These are phyloP conservation scores for Poecilobothrus nobilitatus DNA, from an alignment of 2,888 invertebrate species.

Conservation along the genomic window DNA sequence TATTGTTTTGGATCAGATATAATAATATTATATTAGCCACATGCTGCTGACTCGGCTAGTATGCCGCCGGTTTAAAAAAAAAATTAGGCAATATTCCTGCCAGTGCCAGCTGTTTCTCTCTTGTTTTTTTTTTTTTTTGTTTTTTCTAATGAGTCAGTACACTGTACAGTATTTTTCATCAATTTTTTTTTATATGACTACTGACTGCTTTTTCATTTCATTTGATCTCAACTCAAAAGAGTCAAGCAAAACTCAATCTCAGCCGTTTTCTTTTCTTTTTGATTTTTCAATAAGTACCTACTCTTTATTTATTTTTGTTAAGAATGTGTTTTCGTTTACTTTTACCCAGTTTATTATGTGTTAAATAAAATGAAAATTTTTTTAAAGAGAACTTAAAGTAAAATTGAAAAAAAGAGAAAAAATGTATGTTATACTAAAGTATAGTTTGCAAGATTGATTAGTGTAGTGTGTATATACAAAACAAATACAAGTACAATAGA, in stretches of 20 bases:
- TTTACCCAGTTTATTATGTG: neutral
- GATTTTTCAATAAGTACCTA: no score
- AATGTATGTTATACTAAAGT: no score
- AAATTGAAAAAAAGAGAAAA: no score
- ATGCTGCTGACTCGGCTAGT: constrained; percentile 10
- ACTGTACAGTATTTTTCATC: no score
- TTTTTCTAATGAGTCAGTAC: neutral
- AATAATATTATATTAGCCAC: neutral
- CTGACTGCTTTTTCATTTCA: neutral
- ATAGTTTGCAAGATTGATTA: no score
- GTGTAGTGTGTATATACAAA: no score
- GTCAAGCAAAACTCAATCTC: no score
- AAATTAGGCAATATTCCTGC: neutral
- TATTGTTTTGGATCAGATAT: neutral
- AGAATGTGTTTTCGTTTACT: neutral
- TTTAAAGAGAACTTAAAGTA: no score
- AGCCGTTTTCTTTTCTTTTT: no score
- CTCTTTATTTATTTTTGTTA: neutral
- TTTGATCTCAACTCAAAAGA: neutral
- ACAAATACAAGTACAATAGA: no score
- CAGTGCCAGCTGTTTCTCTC: neutral
- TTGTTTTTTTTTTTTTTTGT: neutral
- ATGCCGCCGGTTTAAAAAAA: neutral
- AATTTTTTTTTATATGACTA: neutral
- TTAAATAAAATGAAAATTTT: no score